Evolutionary conservation across 2,113 vertebrate genomes (phyloP).

Genomic region (Porphyrio hochstetteri): DNA sequence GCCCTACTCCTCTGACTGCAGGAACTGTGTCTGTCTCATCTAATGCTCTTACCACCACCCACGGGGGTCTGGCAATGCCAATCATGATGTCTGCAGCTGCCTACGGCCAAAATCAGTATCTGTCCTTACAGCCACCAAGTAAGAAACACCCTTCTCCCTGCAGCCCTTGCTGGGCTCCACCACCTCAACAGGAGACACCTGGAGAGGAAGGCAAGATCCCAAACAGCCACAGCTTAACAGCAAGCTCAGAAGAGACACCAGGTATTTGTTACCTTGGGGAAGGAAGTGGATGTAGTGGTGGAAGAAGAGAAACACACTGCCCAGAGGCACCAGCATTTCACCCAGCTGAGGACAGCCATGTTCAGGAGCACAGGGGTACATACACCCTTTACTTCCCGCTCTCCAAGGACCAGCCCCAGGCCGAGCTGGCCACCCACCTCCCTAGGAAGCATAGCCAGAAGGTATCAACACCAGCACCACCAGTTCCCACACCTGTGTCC

Average conservation of each 20-base stretch:
- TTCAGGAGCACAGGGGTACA: background rate
- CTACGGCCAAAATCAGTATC: background rate
- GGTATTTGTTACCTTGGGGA: accelerated
- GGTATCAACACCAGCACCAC: background rate
- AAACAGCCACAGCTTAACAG: background rate
- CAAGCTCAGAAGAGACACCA: background rate
- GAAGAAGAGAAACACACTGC: background rate
- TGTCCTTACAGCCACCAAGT: background rate
- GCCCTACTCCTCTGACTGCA: background rate
- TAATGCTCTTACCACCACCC: background rate
- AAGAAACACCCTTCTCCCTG: background rate
- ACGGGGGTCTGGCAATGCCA: background rate
- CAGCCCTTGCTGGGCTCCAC: background rate
- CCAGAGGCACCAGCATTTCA: background rate
- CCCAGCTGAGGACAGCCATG: background rate
- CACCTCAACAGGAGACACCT: background rate
- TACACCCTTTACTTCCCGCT: background rate
- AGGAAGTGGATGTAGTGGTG: background rate
- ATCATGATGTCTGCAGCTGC: background rate
- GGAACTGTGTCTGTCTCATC: background rate
- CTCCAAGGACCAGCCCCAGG: background rate
- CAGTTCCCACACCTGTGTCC: background rate
- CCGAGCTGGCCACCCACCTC: background rate
- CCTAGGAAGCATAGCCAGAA: background rate
- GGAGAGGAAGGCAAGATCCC: background rate